These are phyloP conservation scores for Augochlora pura DNA, from an alignment of 1,140 invertebrate species.

Conservation along the genomic window DNA sequence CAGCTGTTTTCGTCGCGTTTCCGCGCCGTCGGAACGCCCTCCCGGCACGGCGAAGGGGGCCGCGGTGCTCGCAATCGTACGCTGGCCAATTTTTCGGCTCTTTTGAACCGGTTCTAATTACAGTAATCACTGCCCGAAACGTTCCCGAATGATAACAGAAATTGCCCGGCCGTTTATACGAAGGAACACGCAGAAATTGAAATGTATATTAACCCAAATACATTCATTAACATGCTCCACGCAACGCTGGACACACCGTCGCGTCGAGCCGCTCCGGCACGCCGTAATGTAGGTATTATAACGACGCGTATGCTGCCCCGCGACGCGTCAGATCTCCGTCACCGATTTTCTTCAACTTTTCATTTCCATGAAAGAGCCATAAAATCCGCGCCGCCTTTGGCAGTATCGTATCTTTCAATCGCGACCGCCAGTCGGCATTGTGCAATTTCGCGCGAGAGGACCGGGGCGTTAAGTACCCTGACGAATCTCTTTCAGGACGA, in stretches of 20 bases:
- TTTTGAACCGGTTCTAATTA: neutral
- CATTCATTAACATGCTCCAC: neutral
- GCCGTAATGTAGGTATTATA: neutral
- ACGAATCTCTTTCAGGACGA: neutral
- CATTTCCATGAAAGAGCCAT: too few species aligned
- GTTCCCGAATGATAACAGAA: neutral
- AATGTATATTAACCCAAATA: conserved; percentile 6
- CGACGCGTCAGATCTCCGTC: too few species aligned
- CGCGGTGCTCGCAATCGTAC: neutral
- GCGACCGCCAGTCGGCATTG: too few species aligned
- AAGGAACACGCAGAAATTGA: neutral
- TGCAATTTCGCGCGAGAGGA: too few species aligned
- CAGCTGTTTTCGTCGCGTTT: conserved; percentile 32
- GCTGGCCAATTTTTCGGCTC: neutral
- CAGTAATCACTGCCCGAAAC: conserved; percentile 1
- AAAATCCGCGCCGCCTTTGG: too few species aligned
- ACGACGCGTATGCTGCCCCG: too few species aligned
- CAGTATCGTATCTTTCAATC: too few species aligned
- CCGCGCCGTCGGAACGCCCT: neutral
- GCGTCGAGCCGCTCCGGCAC: neutral
- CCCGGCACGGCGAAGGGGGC: neutral
- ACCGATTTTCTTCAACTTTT: too few species aligned
- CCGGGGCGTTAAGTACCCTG: neutral
- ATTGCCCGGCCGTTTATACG: neutral
- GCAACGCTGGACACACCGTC: neutral